Percentiles rank a stretch among this genome's conserved stretches.
phyloP scores from a whole-genome alignment of 2,888 invertebrate genomes.

The Acheta domesticus region DNA sequence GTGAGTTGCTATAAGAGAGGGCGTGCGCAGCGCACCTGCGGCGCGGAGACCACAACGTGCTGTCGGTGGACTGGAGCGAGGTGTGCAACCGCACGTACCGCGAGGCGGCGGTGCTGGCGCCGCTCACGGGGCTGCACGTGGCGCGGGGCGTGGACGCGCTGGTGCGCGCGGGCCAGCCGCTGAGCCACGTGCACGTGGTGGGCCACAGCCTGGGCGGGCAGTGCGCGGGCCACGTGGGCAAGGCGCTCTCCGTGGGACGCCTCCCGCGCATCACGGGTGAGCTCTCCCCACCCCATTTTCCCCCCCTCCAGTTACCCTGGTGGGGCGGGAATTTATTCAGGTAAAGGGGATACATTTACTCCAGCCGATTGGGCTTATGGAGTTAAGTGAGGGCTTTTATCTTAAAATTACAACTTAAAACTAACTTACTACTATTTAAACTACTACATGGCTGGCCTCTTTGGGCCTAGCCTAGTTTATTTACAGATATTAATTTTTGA shows the following conservation, averaged over 20 bases:
- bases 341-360: too few species aligned
- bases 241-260: background rate
- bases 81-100: background rate
- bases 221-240: background rate
- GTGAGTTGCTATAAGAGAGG: too few species aligned
- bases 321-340: too few species aligned
- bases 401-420: too few species aligned
- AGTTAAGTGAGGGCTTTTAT: too few species aligned
- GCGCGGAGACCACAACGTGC: background rate
- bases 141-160: background rate
- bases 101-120: background rate
- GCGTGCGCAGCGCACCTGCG: background rate
- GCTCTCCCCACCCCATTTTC: too few species aligned
- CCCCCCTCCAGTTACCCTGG: too few species aligned
- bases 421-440: too few species aligned
- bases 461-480: too few species aligned
- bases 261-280: background rate
- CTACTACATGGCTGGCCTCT: too few species aligned
- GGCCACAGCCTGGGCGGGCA: slow-evolving; percentile 18
- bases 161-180: background rate
- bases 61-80: background rate
- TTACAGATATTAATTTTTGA: too few species aligned
- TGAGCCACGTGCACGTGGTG: background rate
- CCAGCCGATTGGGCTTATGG: too few species aligned
- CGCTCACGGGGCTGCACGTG: background rate